These are phyloP conservation scores for Prionace glauca DNA, from an alignment of 2,797 vertebrate genomes.

Conservation along the genomic window DNA sequence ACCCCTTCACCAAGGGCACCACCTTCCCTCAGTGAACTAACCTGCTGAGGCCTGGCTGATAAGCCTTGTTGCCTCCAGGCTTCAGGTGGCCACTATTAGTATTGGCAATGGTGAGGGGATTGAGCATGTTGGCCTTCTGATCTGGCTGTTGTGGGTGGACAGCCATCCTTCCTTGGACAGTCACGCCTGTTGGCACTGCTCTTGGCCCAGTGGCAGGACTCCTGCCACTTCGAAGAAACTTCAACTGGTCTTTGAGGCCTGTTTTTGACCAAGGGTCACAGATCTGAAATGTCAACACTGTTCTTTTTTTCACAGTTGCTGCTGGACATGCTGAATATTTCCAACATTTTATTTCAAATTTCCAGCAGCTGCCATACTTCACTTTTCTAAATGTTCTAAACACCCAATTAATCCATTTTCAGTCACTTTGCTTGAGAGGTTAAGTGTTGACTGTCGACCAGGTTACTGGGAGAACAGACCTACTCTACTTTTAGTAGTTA, in stretches of 20 bases:
- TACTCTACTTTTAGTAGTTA: too few relatives aligned
- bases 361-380: not conserved
- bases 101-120: too few relatives aligned
- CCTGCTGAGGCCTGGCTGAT: not conserved
- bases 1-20: too few relatives aligned
- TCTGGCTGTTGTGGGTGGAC: too few relatives aligned
- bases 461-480: not conserved
- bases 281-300: not conserved
- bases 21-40: not conserved
- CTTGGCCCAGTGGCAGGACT: too few relatives aligned
- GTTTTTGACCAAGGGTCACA: not conserved
- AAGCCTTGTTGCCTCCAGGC: too few relatives aligned
- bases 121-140: too few relatives aligned
- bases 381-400: not conserved
- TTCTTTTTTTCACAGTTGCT: not conserved
- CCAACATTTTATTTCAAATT: not conserved
- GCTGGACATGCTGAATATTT: not conserved
- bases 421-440: not conserved
- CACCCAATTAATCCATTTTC: not conserved
- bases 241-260: not conserved
- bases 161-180: too few relatives aligned
- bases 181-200: too few relatives aligned
- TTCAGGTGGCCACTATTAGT: not conserved
- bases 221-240: too few relatives aligned
- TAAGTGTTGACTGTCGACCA: not conserved